A percentile compares a stretch with the other conserved stretches of the same genome.
phyloP scores from a whole-genome alignment of 2,797 vertebrate genomes.

The Lycodopsis pacificus region DNA sequence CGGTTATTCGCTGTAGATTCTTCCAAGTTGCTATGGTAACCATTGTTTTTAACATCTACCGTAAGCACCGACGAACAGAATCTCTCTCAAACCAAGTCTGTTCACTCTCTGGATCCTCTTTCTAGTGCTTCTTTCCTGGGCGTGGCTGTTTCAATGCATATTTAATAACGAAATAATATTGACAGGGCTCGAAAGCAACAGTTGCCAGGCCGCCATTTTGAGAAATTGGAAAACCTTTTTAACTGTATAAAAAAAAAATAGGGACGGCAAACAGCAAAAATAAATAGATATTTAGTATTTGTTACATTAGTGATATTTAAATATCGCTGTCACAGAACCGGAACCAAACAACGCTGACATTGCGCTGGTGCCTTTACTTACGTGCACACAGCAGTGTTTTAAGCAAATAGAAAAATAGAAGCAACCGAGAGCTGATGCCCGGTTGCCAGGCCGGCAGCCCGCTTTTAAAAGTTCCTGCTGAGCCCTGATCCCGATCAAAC shows the following conservation, averaged over 20 bases:
- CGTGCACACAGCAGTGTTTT: too few species aligned
- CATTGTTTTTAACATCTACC: slow-evolving; percentile 6
- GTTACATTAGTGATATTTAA: not conserved
- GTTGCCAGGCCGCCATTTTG: too few species aligned
- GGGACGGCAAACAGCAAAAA: too few species aligned
- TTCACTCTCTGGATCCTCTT: not conserved
- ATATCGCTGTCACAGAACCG: not conserved
- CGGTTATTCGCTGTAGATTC: not conserved
- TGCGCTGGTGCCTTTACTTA: too few species aligned
- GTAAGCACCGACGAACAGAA: not conserved
- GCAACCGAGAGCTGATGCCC: too few species aligned
- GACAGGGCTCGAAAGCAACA: too few species aligned
- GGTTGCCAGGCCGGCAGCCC: too few species aligned
- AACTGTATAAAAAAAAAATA: too few species aligned
- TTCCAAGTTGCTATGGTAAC: slow-evolving; percentile 6
- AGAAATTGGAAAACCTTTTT: too few species aligned
- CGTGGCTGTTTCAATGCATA: not conserved
- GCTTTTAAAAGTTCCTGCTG: not conserved
- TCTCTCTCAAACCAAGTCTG: not conserved
- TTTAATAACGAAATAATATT: not conserved
- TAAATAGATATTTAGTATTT: not conserved
- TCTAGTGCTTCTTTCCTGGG: not conserved
- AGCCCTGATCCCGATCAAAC: not conserved
- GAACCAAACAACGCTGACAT: too few species aligned
- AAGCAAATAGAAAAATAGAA: too few species aligned